Evolutionary conservation across 1,140 invertebrate genomes (phyloP), one percentile per base, ranked within the genome.

Genomic region (Eubasilissa regina): DNA sequence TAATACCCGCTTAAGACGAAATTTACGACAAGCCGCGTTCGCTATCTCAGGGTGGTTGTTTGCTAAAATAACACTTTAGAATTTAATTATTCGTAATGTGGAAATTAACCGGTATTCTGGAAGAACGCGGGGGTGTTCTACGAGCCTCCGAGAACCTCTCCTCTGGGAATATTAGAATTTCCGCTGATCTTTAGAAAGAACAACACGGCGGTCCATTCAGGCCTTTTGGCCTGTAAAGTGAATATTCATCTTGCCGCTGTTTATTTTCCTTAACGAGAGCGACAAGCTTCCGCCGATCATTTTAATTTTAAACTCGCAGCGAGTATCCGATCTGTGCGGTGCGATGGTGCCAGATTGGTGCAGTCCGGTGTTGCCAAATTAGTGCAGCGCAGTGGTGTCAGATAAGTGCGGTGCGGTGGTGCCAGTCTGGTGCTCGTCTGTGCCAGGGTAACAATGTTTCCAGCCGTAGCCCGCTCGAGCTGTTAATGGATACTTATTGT

Each of bases 11-110:
- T 72, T 25, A 21, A 25, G 43, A 53, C 19, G 47, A 53, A 72
- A 72, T 72, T 72, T 72, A 72, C 68, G 68, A 72, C 45, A 51
- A 72, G 68, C 68, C 68, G 21, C 68, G 45, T 19, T 53, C 21
- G 68, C 68, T 53, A 53, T 72, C 45, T 72, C 48, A 53, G 48
- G 68, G 48, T 12, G 68, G 45, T 51, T 53, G 68, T 53, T 72
- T 72, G 68, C 48, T 72, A 53, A 53, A 72, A 72, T 72, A 72
- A 72, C 68, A 72, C 68, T 72, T 72, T 72, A 72, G 68, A 51
- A 72, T 72, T 72, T 51, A 72, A 51, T 72, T 72, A 72, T 72
- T 72, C 68, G 68, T 72, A 51, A 51, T 72, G 45, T 72, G 68
- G 47, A 72, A 72, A 72, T 72, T 11, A 72, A 51, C 48, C 68